Percentiles rank a stretch among this genome's conserved stretches.
Conservation (phyloP, 30 jellyfish, hydroid and myxozoan genomes). For the Chrysaora quinquecirrha region DNA sequence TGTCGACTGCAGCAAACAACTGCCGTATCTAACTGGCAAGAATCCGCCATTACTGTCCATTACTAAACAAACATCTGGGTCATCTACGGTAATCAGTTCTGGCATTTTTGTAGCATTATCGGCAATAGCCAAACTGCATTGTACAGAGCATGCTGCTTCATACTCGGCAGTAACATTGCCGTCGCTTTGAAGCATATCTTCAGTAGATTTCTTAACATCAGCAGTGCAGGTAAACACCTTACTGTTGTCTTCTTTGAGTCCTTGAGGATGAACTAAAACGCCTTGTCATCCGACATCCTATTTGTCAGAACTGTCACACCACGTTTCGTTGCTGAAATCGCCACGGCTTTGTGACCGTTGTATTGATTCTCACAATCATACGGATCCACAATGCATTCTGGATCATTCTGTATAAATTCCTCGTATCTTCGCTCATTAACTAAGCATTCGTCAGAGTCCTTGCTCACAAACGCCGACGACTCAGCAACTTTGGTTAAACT, state of each 20-base stretch:
- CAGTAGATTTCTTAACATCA: neutral
- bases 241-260: slow-evolving; percentile 66
- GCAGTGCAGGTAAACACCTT: slow-evolving; percentile 83
- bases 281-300: slow-evolving; percentile 63
- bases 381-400: slow-evolving; percentile 57
- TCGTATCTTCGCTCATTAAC: slow-evolving; percentile 48
- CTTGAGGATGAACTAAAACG: slow-evolving; percentile 74
- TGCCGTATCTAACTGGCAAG: slow-evolving; percentile 64
- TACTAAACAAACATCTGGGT: slow-evolving; percentile 27
- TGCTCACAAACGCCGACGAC: neutral
- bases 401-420: slow-evolving; percentile 16
- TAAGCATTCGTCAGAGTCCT: slow-evolving; percentile 12
- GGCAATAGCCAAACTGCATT: slow-evolving; percentile 56
- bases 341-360: slow-evolving; percentile 60
- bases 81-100: slow-evolving; percentile 7
- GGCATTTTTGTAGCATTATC: slow-evolving; percentile 17
- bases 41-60: slow-evolving; percentile 78
- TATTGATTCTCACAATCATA: slow-evolving; percentile 19
- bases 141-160: slow-evolving; percentile 67
- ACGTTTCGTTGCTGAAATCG: slow-evolving; percentile 70
- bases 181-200: slow-evolving; percentile 47
- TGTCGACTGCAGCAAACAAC: slow-evolving; percentile 74
- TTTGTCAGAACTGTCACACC: slow-evolving; percentile 75
- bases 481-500: slow-evolving; percentile 61
- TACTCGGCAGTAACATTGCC: slow-evolving; percentile 72